Percentiles rank a stretch among this genome's conserved stretches.
Evolutionary conservation across 2,888 invertebrate genomes (phyloP).

Genomic region (Lasioglossum vierecki): DNA sequence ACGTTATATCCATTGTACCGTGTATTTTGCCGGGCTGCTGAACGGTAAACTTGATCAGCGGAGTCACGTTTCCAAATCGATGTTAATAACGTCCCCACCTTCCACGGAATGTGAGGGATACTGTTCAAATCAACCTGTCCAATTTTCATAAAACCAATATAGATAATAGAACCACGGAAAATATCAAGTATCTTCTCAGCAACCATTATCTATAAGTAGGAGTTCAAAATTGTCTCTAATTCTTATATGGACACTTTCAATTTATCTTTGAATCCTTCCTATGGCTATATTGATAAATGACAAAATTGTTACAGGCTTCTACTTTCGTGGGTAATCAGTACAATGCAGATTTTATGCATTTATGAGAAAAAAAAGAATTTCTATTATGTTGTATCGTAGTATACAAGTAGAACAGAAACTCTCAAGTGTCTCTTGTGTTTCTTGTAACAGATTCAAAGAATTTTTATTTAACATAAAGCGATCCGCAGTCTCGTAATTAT

Average conservation of each 20-base stretch:
- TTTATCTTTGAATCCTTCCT: not conserved
- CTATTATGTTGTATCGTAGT: too few species aligned
- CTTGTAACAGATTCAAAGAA: too few species aligned
- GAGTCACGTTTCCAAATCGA: conserved; percentile 50
- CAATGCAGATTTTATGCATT: too few species aligned
- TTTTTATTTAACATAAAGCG: too few species aligned
- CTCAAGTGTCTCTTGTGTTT: too few species aligned
- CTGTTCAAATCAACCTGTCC: not conserved
- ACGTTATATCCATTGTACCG: conserved; percentile 64
- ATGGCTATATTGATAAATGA: too few species aligned
- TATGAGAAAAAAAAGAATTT: too few species aligned
- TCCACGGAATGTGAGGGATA: not conserved
- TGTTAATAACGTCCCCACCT: conserved; percentile 35
- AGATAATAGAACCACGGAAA: not conserved
- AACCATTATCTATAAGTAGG: not conserved
- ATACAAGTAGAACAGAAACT: too few species aligned
- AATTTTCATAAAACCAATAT: not conserved
- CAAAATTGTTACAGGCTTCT: too few species aligned
- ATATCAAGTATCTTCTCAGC: not conserved
- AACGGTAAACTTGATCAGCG: conserved; percentile 21
- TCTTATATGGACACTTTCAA: not conserved
- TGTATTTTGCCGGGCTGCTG: conserved; percentile 43
- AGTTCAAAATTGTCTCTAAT: not conserved
- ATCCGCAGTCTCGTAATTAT: not conserved
- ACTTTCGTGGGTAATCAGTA: too few species aligned